Conservation (phyloP, 2,888 invertebrate genomes). For the Epinotia nisella region DNA sequence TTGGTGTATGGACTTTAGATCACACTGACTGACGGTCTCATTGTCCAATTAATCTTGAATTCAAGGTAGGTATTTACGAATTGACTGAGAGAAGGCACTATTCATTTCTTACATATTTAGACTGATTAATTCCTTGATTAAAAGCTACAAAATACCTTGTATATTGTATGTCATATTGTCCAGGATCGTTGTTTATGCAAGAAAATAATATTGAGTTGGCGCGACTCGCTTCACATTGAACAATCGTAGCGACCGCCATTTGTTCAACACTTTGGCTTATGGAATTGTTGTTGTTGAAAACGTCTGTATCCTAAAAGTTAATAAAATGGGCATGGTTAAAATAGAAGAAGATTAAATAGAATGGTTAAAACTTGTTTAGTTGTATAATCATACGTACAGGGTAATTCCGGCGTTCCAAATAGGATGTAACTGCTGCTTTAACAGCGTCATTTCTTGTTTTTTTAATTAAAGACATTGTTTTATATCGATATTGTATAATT, state of each 20-base stretch:
- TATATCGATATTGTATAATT: conserved; percentile 11
- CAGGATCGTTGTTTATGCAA: conserved; percentile 90
- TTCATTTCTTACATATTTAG: too few species aligned
- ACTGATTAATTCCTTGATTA: background rate
- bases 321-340: background rate
- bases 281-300: conserved; percentile 84
- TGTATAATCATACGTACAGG: conserved; percentile 73
- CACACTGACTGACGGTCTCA: too few species aligned
- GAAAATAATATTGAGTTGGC: conserved; percentile 91
- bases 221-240: conserved; percentile 89
- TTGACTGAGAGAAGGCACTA: too few species aligned
- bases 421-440: conserved; percentile 87
- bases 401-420: conserved; percentile 88
- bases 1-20: too few species aligned
- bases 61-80: too few species aligned
- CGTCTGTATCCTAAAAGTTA: conserved; percentile 84
- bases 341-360: background rate
- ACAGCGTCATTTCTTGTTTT: conserved; percentile 87
- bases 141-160: conserved; percentile 80
- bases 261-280: conserved; percentile 87
- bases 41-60: too few species aligned
- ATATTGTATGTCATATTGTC: conserved; percentile 90
- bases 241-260: conserved; percentile 88
- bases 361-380: background rate
- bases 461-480: conserved; percentile 81